Base-by-base conservation (phyloP, 2,888 invertebrate genomes). In the Zhuqinia jingwanae region DNA sequence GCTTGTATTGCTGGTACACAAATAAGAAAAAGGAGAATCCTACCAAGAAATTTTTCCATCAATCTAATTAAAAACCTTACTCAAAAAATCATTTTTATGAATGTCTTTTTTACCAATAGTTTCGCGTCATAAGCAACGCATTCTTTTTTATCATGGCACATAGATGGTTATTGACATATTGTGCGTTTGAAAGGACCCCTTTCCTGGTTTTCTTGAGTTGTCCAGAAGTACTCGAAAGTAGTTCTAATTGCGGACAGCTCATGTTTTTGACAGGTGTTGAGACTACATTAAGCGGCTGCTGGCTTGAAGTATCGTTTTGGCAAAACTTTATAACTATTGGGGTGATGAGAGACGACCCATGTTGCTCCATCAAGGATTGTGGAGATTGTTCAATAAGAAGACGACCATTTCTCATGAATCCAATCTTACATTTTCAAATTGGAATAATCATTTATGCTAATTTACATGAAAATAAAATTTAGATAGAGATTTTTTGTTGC, bases 311-410 rank as follows among this genome's bases (percentile, higher is more conserved):
- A 36, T 87, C 88, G 15, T 45, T 76, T 17, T 68, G 56, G 56
- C 94, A 93, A 22, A 98, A 93, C 93, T 97, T 96, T 85, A 98
- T 94, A 93, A 98, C 98, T 5, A 98, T 97, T 91, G 97, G 97
- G 92, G 98, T 98, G 2, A 98, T 93, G 13, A 96, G 95, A 88
- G 95, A 94, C 92, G 96, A 96, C 92, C 94, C 95, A 93, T 97
- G 97, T 68, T 95, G 94, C 68, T 98, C 94, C 73, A 98, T 94
- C 2, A 90, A 88, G 15, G 95, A 95, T 90, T 96, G 95, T 0
- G 98, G 98, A 15, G 96, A 96, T 92, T 97, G 96, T 93, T 98
- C 98, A 0, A 98, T 98, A 91, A 98, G 93, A 73, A 98, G 94
- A 79, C 96, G 94, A 0, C 98, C 98, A 92, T 96, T 97, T 89